Conservation (phyloP, 2,888 invertebrate species). For the Dolomedes plantarius region DNA sequence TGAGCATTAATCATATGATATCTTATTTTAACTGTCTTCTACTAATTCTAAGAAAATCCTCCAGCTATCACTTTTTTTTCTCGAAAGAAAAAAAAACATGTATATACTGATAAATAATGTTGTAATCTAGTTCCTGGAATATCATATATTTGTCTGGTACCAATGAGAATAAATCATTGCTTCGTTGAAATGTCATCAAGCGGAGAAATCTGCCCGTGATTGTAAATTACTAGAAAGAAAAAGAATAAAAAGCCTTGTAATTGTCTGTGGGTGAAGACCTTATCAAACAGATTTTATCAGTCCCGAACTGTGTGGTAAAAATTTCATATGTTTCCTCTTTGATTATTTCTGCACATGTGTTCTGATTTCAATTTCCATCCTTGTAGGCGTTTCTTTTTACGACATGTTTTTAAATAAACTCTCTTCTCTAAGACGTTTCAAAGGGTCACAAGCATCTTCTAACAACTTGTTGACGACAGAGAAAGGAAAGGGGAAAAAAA, state of each 20-base stretch:
- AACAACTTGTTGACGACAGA: neutral
- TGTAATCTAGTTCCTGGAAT: neutral
- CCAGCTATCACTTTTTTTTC: too few species aligned
- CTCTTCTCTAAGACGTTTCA: neutral
- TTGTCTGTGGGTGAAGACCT: neutral
- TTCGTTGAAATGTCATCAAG: neutral
- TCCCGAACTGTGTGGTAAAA: neutral
- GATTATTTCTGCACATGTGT: neutral
- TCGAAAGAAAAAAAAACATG: too few species aligned
- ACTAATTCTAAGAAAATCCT: too few species aligned
- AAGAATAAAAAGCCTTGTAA: neutral
- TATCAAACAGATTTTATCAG: neutral
- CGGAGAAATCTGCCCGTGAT: neutral
- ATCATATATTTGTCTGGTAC: neutral
- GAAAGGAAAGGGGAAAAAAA: too few species aligned
- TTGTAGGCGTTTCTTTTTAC: constrained; percentile 1
- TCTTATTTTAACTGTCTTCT: too few species aligned
- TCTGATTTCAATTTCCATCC: neutral
- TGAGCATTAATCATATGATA: too few species aligned
- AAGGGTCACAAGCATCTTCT: neutral
- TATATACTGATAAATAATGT: too few species aligned
- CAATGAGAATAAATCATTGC: neutral
- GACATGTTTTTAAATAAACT: neutral
- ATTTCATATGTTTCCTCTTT: neutral
- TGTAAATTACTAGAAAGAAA: neutral